A percentile compares a stretch with the other conserved stretches of the same genome.
These are phyloP conservation scores for Zygogramma bicolorata DNA, from an alignment of 2,888 invertebrate species.

Conservation along the genomic window DNA sequence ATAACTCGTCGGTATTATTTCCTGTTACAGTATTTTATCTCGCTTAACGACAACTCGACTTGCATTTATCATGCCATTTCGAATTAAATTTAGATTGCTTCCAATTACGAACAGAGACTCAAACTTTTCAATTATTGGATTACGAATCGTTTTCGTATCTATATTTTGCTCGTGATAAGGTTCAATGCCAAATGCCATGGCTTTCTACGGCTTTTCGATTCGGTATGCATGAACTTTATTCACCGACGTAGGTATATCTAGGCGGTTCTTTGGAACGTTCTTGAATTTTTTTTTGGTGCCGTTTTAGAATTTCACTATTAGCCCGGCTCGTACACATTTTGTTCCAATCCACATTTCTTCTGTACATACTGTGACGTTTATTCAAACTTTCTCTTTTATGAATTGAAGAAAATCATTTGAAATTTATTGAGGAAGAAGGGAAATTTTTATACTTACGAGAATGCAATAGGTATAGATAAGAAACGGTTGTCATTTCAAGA, in stretches of 20 bases:
- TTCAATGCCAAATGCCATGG: not conserved
- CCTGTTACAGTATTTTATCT: conserved; percentile 13
- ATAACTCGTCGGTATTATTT: conserved; percentile 16
- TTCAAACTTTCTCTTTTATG: too few species aligned
- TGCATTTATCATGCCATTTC: not conserved
- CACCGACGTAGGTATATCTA: not conserved
- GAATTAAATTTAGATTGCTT: not conserved
- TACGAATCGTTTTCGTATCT: not conserved
- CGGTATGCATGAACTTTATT: not conserved
- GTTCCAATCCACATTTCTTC: too few species aligned
- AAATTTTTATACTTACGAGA: too few species aligned
- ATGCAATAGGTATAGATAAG: too few species aligned
- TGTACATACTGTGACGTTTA: too few species aligned
- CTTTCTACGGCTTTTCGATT: not conserved
- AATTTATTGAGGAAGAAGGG: too few species aligned
- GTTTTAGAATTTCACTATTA: too few species aligned
- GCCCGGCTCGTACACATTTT: too few species aligned
- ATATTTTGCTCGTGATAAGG: not conserved
- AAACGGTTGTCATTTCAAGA: too few species aligned
- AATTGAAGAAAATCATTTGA: too few species aligned
- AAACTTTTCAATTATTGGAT: too few species aligned
- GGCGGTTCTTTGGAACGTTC: not conserved
- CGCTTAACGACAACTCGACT: conserved; percentile 6
- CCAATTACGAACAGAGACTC: not conserved
- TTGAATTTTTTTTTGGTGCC: not conserved